Base-by-base conservation (phyloP, 2,113 vertebrate genomes). In the Physeter macrocephalus region DNA sequence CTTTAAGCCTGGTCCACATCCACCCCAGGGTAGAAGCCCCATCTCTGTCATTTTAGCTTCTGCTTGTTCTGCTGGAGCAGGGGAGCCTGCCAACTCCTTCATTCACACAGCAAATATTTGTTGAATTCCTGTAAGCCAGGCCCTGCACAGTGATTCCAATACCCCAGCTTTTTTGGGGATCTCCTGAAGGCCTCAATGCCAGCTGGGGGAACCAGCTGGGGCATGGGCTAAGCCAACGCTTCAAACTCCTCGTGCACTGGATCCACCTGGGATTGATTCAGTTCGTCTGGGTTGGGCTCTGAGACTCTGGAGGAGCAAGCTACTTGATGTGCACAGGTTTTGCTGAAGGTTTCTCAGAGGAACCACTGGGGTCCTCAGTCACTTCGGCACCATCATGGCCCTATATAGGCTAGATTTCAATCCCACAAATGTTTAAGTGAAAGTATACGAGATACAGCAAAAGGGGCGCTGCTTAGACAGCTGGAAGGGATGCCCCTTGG, bases 41-140 rank as follows among this genome's bases (percentile, higher is more conserved):
- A 14, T 12, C 81, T 71, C 81, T 31, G 29, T 29, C 25, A 13
- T 29, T 15, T 54, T 6, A 78, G 82, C 46, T 88, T 89, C 77
- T 36, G 12, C 97, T 92, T 89, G 86, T 86, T 72, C 29, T 59
- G 52, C 62, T 29, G n/a, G n/a, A 61, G 91, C 46, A 20, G 4
- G 15, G 14, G 20, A 49, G 27, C 29, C 36, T 64, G 95, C 89
- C 93, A 94, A 8, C 67, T 61, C 78, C 78, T 88, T 80, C 86
- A 59, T 49, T 72, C 86, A 71, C 95, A 96, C 15, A 39, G 95
- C 96, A 98, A 98, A 96, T 97, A 97, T 97, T 96, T 98, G 94
- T 9, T 49, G 92, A 97, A 78, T 74, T 93, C 95, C 74, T 75
- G 41, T 66, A 75, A 80, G 52, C 71, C 91, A 74, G 85, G 92